Percentiles rank a stretch among this genome's conserved stretches.
Evolutionary conservation across 2,888 invertebrate species (phyloP).

Genomic region (Tethea ocularis): DNA sequence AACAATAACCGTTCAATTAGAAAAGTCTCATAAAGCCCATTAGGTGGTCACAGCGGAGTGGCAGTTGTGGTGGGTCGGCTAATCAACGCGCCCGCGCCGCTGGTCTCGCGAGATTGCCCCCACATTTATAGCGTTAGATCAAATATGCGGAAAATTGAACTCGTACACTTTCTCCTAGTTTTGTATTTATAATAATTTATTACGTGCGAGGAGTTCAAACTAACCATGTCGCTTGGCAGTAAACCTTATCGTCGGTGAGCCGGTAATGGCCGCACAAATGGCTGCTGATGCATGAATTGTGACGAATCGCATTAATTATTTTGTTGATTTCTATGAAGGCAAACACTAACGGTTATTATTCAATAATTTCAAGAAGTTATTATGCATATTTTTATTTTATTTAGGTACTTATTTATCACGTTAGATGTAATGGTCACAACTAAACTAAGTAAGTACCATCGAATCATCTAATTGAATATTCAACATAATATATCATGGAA

Average conservation of each 20-base stretch:
- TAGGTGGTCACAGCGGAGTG: constrained; percentile 28
- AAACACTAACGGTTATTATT: constrained; percentile 42
- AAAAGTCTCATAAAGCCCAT: constrained; percentile 48
- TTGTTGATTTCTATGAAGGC: constrained; percentile 51
- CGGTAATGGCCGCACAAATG: constrained; percentile 75
- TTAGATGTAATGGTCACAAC: too few relatives aligned
- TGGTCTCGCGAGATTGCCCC: constrained; percentile 29
- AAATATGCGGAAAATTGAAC: constrained; percentile 83
- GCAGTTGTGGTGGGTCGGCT: constrained; percentile 22
- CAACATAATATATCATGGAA: too few relatives aligned
- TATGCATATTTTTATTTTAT: not conserved
- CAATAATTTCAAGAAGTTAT: not conserved
- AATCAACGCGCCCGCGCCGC: constrained; percentile 38
- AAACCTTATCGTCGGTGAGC: constrained; percentile 73
- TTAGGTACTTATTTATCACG: too few relatives aligned
- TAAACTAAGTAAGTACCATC: too few relatives aligned
- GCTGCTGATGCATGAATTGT: constrained; percentile 65
- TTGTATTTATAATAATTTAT: constrained; percentile 79
- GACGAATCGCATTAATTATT: constrained; percentile 74
- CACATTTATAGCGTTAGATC: constrained; percentile 69
- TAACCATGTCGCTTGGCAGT: constrained; percentile 77
- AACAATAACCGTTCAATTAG: constrained; percentile 44
- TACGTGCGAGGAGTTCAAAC: constrained; percentile 76
- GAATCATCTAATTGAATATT: too few relatives aligned
- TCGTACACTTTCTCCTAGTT: constrained; percentile 61